phyloP scores from a whole-genome alignment of 1,140 invertebrate species.

The Brachionus asplanchnoidis region DNA sequence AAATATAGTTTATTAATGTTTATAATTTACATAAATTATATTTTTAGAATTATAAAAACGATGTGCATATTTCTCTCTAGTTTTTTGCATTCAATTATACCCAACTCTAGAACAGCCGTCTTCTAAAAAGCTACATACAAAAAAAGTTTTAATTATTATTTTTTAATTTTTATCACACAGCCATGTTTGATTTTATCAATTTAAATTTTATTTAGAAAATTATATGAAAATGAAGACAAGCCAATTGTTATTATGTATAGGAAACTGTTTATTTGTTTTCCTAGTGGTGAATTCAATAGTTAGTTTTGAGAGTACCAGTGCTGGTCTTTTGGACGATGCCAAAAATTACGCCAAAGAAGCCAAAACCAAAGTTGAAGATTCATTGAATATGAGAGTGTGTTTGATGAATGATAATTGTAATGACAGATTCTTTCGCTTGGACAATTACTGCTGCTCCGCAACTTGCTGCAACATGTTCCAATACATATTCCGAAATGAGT shows the following conservation, averaged over 20 bases:
- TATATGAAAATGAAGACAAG: not conserved
- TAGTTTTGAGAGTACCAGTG: not conserved
- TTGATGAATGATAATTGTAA: constrained; percentile 35
- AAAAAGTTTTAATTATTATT: not conserved
- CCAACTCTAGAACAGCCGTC: not conserved
- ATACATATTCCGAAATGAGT: constrained; percentile 18
- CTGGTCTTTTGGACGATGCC: not conserved
- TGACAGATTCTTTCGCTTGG: constrained; percentile 1
- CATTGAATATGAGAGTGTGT: not conserved
- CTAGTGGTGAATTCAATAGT: not conserved
- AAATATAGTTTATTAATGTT: not conserved
- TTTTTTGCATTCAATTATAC: not conserved
- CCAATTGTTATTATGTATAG: not conserved
- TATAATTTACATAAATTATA: constrained; percentile 1
- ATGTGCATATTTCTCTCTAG: not conserved
- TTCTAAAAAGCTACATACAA: not conserved
- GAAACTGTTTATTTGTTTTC: not conserved
- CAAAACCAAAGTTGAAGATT: not conserved
- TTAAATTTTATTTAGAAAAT: constrained; percentile 19
- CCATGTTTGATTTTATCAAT: constrained; percentile 28
- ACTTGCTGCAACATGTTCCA: constrained; percentile 14
- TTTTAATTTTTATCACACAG: not conserved
- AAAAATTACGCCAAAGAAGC: not conserved
- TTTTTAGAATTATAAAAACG: not conserved
- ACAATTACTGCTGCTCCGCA: constrained; percentile 16